Evolutionary conservation across 2,113 vertebrate species (phyloP).

Genomic region (Herpetotheres cachinnans): DNA sequence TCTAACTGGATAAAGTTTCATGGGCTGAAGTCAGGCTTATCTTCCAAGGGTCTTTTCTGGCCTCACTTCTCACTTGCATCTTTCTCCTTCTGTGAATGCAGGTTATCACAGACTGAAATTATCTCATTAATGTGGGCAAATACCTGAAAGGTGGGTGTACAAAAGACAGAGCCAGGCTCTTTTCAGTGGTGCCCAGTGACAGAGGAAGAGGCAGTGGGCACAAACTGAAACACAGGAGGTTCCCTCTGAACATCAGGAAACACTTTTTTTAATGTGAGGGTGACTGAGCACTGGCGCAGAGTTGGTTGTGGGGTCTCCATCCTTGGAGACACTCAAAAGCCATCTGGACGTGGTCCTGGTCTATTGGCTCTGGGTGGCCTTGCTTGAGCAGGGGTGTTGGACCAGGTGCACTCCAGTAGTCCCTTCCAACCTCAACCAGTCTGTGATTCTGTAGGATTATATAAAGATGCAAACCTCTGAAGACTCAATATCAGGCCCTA

Average conservation of each 20-base stretch:
- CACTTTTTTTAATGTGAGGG: background rate
- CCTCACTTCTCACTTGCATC: background rate
- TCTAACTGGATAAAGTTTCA: background rate
- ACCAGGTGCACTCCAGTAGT: background rate
- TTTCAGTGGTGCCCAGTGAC: background rate
- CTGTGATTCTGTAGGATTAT: background rate
- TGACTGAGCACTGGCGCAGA: background rate
- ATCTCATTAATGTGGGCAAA: background rate
- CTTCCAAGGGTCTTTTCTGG: background rate
- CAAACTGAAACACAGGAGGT: background rate
- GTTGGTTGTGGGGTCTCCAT: background rate
- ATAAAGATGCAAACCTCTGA: background rate
- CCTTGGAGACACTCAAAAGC: background rate
- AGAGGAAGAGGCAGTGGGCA: background rate
- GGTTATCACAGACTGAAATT: background rate
- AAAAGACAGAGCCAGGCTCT: background rate
- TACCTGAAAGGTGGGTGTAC: background rate
- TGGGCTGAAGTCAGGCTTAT: background rate
- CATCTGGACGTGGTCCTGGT: background rate
- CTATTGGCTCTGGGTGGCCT: background rate
- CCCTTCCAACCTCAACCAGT: background rate
- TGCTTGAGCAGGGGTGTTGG: background rate
- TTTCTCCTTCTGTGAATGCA: background rate
- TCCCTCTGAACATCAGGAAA: background rate
- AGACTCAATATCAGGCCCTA: background rate